phyloP scores from a whole-genome alignment of 2,888 invertebrate genomes.

The Asteroscopus sphinx region DNA sequence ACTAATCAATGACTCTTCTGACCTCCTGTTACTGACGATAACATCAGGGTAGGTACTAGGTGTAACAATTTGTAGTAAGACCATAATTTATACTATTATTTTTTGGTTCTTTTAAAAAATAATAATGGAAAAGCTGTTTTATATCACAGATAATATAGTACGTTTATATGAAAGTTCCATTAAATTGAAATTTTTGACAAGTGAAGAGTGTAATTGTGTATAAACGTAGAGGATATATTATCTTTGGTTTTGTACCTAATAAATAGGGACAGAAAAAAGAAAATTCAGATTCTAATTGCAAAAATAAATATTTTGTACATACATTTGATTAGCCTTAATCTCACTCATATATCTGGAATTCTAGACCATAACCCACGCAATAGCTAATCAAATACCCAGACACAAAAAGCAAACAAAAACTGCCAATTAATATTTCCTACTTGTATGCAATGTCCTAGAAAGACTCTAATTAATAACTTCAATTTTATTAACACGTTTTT shows the following conservation, averaged over 20 bases:
- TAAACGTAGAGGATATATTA: too few relatives aligned
- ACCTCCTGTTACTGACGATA: too few relatives aligned
- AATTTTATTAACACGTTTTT: not conserved
- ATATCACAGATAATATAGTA: too few relatives aligned
- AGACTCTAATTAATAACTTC: constrained; percentile 1
- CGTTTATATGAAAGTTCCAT: too few relatives aligned
- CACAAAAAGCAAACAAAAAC: constrained; percentile 1
- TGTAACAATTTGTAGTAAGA: too few relatives aligned
- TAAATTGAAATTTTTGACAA: not conserved
- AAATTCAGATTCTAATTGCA: not conserved
- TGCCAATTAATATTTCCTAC: constrained; percentile 17
- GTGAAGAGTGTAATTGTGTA: too few relatives aligned
- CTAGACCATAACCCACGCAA: constrained; percentile 16
- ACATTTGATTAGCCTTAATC: constrained; percentile 19
- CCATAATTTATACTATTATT: too few relatives aligned
- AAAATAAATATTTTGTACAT: constrained; percentile 8
- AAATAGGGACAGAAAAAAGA: not conserved
- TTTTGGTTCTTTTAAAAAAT: too few relatives aligned
- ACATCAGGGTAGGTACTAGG: too few relatives aligned
- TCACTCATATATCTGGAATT: constrained; percentile 15
- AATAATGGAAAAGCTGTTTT: too few relatives aligned
- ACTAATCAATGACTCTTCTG: too few relatives aligned
- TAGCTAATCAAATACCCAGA: constrained; percentile 4
- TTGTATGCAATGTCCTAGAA: constrained; percentile 26
- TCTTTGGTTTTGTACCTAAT: too few relatives aligned